Evolutionary conservation across 2,888 invertebrate genomes (phyloP), one percentile per base, ranked within the genome.

Genomic region (Metallyticus violacea): DNA sequence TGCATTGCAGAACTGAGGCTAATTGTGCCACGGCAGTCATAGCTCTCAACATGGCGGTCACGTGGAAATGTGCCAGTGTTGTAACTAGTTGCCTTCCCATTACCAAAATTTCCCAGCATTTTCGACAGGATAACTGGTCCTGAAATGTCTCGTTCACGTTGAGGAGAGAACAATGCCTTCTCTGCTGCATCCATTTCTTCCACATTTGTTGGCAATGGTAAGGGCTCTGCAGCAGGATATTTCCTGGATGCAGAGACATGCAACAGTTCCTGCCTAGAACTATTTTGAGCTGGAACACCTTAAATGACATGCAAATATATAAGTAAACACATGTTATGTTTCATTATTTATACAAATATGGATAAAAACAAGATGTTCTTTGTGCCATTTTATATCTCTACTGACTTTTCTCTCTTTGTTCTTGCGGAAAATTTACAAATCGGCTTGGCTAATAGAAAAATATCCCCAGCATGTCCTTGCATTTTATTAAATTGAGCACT

Each of bases 1-100:
- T 96, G 96, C 96, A 96, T 96, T 0, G 94, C 94, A 1, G 95
- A 94, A 88, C 94, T 94, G 7, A 96, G 92, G 90, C 93, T 95
- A 0, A 96, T 93, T 7, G 95, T 93, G 1, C 95, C 95, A 83
- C 92, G 92, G 88, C 95, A 95, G 89, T 96, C 95, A 91, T 96
- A 96, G 84, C 94, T 95, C 88, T 94, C 94, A 0, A 95, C 92
- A 90, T 95, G 94, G 0, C 93, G 94, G 91, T 95, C 94, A 86
- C 85, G 90, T 15, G 88, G 85, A 77, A 86, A 88, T n/a, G 87
- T 79, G 22, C 78, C 86, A n/a, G 62, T 76, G 82, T 82, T 85
- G 78, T 76, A 82, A 22, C 27, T 26, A 30, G 80, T 85, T 15
- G 78, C 79, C 28, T 29, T n/a, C 4, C 62, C 30, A 40, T 76